Evolutionary conservation across 2,113 vertebrate species (phyloP).

Genomic region (Neolamprologus falcicula): DNA sequence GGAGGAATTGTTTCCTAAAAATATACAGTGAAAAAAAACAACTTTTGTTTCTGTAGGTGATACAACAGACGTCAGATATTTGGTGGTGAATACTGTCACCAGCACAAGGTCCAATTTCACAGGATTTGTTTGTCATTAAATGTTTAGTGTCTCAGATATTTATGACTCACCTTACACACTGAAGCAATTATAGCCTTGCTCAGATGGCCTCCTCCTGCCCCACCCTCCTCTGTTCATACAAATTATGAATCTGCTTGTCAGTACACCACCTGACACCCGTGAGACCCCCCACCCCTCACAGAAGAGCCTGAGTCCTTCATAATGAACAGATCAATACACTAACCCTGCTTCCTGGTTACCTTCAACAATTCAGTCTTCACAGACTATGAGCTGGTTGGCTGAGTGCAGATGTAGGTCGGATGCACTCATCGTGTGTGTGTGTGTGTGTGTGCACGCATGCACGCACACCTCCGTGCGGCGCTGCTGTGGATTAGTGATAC

Average conservation of each 20-base stretch:
- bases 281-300: background rate
- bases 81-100: background rate
- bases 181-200: background rate
- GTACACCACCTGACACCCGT: background rate
- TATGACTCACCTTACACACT: background rate
- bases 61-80: rapidly evolving
- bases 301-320: background rate
- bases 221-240: background rate
- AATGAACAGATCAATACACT: background rate
- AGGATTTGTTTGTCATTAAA: background rate
- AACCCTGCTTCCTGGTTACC: background rate
- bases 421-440: background rate
- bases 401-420: background rate
- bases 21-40: background rate
- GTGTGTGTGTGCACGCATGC: background rate
- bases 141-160: background rate
- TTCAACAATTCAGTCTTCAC: background rate
- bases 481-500: background rate
- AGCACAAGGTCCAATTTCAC: rapidly evolving
- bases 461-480: rapidly evolving
- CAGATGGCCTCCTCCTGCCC: background rate
- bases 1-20: rapidly evolving
- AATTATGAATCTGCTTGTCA: background rate
- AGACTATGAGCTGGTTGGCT: background rate
- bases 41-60: background rate